Evolutionary conservation across 2,888 invertebrate genomes (phyloP).

Genomic region (Dynastes tityus): DNA sequence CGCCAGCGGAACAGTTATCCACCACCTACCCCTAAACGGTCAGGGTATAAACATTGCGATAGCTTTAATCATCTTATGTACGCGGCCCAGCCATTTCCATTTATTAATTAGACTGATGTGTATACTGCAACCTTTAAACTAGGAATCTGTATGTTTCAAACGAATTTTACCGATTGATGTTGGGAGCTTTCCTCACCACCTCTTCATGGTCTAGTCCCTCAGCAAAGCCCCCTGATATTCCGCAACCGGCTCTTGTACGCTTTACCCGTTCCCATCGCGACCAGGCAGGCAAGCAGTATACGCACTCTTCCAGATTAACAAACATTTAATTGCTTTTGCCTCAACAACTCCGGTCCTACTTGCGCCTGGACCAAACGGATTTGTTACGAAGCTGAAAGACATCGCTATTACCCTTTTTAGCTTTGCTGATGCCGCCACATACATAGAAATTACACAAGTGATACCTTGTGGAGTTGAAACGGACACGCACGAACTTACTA

Average conservation of each 20-base stretch:
- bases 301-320: slow-evolving; percentile 67
- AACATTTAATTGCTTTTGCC: slow-evolving; percentile 57
- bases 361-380: slow-evolving; percentile 34
- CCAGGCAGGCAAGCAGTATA: slow-evolving; percentile 59
- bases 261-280: slow-evolving; percentile 55
- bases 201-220: slow-evolving; percentile 33
- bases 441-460: slow-evolving; percentile 26
- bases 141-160: slow-evolving; percentile 60
- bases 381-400: slow-evolving; percentile 38
- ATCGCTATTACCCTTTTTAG: slow-evolving; percentile 38
- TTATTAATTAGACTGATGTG: slow-evolving; percentile 70
- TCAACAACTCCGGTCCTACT: slow-evolving; percentile 44
- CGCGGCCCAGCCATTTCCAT: slow-evolving; percentile 68
- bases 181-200: slow-evolving; percentile 53
- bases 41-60: slow-evolving; percentile 57
- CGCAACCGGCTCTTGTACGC: slow-evolving; percentile 54
- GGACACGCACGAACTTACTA: slow-evolving; percentile 14
- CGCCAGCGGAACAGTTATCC: slow-evolving; percentile 55
- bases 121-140: slow-evolving; percentile 56
- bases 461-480: slow-evolving; percentile 21
- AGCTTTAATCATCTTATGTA: slow-evolving; percentile 66
- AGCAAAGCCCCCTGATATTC: neutral
- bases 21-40: slow-evolving; percentile 52
- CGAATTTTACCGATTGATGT: slow-evolving; percentile 63
- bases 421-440: slow-evolving; percentile 27